Base-by-base conservation (phyloP, 2,888 invertebrate species). In the Drosophila cognata region DNA sequence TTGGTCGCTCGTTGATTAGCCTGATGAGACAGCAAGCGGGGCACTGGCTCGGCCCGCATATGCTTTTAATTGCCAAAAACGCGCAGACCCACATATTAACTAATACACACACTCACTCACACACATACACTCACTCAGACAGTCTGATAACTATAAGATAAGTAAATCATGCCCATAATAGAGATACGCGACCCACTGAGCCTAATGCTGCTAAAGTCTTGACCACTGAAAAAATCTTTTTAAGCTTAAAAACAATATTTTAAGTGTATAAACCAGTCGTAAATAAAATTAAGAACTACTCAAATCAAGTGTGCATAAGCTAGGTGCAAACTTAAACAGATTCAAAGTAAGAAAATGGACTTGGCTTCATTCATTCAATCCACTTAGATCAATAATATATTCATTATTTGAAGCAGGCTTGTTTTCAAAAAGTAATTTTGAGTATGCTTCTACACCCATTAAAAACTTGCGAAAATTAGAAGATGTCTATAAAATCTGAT, bases 61-160 rank as follows among this genome's bases (percentile, higher is more conserved):
- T 82, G 81, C 77, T 79, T 84, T 79, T 85, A 88, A 86, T 88
- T 85, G 88, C 79, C 76, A 81, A 81, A 88, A 82, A 59, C 61
- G 63, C 71, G 63, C 72, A 64, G 67, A 70, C 79, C 83, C 81
- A 87, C 81, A 81, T 80, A 71, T 70, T 62, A 58, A 73, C 60
- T 61, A 52, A 51, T 21, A 53, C 46, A 58, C 61, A 31, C 0
- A 43, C 1, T 21, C 43, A 18, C 7, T 28, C 4, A 56, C 28
- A 8, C n/a, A n/a, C 16, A 56, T 0, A 8, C 13, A n/a, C 55
- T 25, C 7, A 55, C 33, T 35, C 21, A 35, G 33, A 21, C 8
- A 55, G n/a, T 2, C 11, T 28, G 28, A 38, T 56, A 38, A 28
- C 41, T 38, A n/a, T 28, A 38, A n/a, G 28, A 29, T 28, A 38